phyloP scores from a whole-genome alignment of 1,140 invertebrate genomes.

The Medauroidea extradentata region DNA sequence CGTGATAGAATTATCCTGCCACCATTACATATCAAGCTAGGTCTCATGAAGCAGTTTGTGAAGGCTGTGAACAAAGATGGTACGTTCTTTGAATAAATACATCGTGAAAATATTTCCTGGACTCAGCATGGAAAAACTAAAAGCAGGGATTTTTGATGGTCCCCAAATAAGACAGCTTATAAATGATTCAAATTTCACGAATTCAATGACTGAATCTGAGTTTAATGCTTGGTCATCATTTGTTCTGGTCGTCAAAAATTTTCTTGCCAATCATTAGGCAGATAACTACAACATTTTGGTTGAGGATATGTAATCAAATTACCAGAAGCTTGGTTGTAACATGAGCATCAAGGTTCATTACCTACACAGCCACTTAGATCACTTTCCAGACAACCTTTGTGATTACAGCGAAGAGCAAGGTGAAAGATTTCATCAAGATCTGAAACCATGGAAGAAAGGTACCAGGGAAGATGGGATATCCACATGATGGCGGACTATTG shows the following conservation, averaged over 20 bases:
- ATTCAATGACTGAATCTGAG: no score
- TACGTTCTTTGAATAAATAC: no score
- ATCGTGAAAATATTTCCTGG: not conserved
- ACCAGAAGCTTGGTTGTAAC: not conserved
- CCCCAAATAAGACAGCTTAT: no score
- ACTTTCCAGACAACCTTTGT: conserved; percentile 30
- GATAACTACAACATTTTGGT: no score
- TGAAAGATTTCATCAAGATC: conserved; percentile 33
- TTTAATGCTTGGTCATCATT: no score
- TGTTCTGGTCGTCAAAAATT: no score
- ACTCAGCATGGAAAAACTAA: not conserved
- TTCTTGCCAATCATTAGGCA: not conserved
- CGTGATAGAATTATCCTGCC: no score
- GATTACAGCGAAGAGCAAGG: conserved; percentile 31
- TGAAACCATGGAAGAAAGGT: conserved; percentile 29
- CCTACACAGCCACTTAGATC: conserved; percentile 19
- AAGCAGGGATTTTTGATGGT: not conserved
- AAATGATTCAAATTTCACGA: no score
- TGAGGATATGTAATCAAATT: not conserved
- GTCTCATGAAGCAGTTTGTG: no score
- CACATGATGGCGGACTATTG: conserved; percentile 32
- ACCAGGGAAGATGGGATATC: conserved; percentile 28
- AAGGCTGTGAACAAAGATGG: no score
- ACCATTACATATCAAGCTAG: no score
- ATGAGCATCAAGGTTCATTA: conserved; percentile 1